Base-by-base conservation (phyloP, 2,797 vertebrate species). In the Crenichthys baileyi region DNA sequence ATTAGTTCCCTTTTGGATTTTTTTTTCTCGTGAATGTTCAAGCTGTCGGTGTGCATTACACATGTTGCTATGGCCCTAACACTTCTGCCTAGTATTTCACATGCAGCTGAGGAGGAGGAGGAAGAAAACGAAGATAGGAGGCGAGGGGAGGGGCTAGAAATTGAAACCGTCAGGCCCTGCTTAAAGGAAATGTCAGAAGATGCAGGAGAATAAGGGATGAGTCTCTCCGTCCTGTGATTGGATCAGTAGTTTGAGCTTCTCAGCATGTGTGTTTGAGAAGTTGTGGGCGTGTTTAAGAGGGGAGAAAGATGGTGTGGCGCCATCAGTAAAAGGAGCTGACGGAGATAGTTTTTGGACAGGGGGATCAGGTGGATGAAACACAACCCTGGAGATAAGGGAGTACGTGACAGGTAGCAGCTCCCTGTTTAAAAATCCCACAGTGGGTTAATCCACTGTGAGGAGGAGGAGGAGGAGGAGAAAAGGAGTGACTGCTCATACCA, bases 371-470 rank as follows among this genome's bases (percentile, higher is more conserved):
- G 83, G 79, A 81, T 82, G 81, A 81, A 86, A 83, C 44, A 68
- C 75, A 75, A 78, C 73, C 70, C 75, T 76, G 79, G 3, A 84
- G 85, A 86, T 88, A 91, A 87, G 83, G 26, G 82, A 39, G 82
- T 91, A 91, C 79, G 91, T 93, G 93, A 94, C 93, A 93, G 91
- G 93, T 94, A 94, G 90, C 89, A 84, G 88, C 88, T 92, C 89
- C 91, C 91, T 77, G 75, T 91, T 91, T 82, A 85, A 90, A 91
- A 89, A 92, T 86, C 90, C 85, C 82, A 87, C 91, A 91, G 89
- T 81, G 88, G 86, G 90, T 91, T 94, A 94, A 94, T 94, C 93
- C 93, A 86, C 71, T 71, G 83, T 71, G 85, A 82, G 82, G 88
- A 80, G 78, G 85, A 51, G 84, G 80, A 50, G 75, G 76, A 41